phyloP scores from a whole-genome alignment of 2,888 invertebrate genomes.

The Drosophila merina region DNA sequence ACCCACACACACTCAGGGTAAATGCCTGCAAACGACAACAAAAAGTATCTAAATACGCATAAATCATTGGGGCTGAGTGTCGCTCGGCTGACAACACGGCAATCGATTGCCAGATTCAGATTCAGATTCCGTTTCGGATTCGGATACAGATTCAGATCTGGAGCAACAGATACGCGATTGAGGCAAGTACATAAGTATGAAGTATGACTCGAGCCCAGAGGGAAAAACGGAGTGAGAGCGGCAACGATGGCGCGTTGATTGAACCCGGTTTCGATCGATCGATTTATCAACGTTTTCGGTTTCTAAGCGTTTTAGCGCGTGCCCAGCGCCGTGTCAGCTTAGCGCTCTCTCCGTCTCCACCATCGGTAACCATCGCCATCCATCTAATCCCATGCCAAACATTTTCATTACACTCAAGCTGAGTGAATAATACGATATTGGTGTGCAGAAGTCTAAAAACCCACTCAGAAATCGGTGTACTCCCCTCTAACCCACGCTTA shows the following conservation, averaged over 20 bases:
- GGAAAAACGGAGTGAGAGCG: slow-evolving; percentile 27
- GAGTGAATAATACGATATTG: slow-evolving; percentile 32
- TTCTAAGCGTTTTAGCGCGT: slow-evolving; percentile 69
- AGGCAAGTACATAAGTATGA: slow-evolving; percentile 32
- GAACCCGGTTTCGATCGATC: slow-evolving; percentile 39
- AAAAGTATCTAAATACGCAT: slow-evolving; percentile 58
- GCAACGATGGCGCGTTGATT: slow-evolving; percentile 31
- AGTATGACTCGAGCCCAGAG: slow-evolving; percentile 42
- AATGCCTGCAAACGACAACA: slow-evolving; percentile 62
- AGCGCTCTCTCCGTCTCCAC: slow-evolving; percentile 40
- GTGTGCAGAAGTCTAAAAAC: slow-evolving; percentile 23
- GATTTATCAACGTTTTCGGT: slow-evolving; percentile 68
- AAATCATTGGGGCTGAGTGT: slow-evolving; percentile 70
- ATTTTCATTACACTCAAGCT: slow-evolving; percentile 40
- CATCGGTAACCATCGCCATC: slow-evolving; percentile 13
- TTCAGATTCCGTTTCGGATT: slow-evolving; percentile 54
- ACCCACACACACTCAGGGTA: slow-evolving; percentile 59
- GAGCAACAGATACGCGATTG: slow-evolving; percentile 46
- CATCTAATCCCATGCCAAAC: slow-evolving; percentile 64
- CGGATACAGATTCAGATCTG: slow-evolving; percentile 62
- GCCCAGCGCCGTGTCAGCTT: slow-evolving; percentile 66
- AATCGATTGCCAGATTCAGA: slow-evolving; percentile 68
- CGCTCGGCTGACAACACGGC: slow-evolving; percentile 67
- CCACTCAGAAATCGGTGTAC: slow-evolving; percentile 15
- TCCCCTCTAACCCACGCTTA: slow-evolving; percentile 23